Conservation (phyloP, 2,888 invertebrate genomes). For the Thera britannica region DNA sequence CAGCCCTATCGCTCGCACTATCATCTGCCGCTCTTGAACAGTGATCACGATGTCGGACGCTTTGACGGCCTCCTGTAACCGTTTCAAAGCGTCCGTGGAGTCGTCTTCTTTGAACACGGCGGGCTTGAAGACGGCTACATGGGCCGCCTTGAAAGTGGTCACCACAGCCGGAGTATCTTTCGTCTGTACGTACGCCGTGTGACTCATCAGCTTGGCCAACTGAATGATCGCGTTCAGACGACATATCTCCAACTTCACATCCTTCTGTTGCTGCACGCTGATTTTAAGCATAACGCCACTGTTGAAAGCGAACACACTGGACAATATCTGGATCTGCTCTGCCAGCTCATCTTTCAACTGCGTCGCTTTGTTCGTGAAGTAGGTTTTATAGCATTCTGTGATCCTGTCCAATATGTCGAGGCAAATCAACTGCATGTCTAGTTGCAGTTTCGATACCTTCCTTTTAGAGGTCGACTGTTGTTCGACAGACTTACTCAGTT, state of each 20-base stretch:
- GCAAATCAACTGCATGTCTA: slow-evolving; percentile 59
- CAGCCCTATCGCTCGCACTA: slow-evolving; percentile 84
- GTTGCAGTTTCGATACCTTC: slow-evolving; percentile 53
- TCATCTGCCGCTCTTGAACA: slow-evolving; percentile 75
- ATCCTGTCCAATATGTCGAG: slow-evolving; percentile 61
- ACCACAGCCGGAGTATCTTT: slow-evolving; percentile 41
- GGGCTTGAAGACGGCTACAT: slow-evolving; percentile 49
- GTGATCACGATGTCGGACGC: slow-evolving; percentile 47
- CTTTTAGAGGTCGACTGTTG: slow-evolving; percentile 38
- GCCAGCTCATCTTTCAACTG: slow-evolving; percentile 46
- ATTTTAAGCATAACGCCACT: slow-evolving; percentile 55
- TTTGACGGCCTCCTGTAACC: slow-evolving; percentile 55
- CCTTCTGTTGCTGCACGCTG: slow-evolving; percentile 69
- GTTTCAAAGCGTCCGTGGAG: slow-evolving; percentile 49
- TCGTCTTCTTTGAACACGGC: slow-evolving; percentile 52
- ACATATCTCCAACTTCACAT: slow-evolving; percentile 64
- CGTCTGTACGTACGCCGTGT: slow-evolving; percentile 36
- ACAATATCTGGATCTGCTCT: slow-evolving; percentile 50
- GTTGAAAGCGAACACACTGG: slow-evolving; percentile 46
- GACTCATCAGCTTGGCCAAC: slow-evolving; percentile 53
- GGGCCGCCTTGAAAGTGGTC: slow-evolving; percentile 44
- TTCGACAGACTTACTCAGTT: slow-evolving; percentile 27
- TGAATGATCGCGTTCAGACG: slow-evolving; percentile 63
- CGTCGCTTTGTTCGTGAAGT: slow-evolving; percentile 32
- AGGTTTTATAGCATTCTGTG: slow-evolving; percentile 53